Conservation (phyloP, 2,797 vertebrate species). For the Syngnathus acus region DNA sequence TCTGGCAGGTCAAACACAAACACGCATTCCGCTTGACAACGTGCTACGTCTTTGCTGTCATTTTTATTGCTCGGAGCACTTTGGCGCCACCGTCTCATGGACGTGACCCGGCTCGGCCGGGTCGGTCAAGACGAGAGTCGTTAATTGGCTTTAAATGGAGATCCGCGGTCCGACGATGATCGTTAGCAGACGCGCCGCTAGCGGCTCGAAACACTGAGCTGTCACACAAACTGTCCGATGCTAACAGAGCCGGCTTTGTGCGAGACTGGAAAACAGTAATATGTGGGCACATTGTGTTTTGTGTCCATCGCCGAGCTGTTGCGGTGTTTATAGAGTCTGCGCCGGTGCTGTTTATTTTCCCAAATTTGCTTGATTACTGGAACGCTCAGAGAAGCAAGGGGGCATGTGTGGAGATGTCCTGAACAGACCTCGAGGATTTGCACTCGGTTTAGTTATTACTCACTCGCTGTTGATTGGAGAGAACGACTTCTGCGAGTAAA, state of each 20-base stretch:
- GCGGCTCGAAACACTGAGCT: not conserved
- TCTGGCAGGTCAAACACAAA: conserved; percentile 1
- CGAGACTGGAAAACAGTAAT: conserved; percentile 6
- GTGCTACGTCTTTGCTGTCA: not conserved
- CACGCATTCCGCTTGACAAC: not conserved
- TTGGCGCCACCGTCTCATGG: not conserved
- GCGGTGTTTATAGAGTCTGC: conserved; percentile 3
- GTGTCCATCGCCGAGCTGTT: conserved; percentile 7
- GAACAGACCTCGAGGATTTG: not conserved
- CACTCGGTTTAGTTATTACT: not conserved
- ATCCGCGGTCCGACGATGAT: not conserved
- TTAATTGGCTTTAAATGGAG: conserved; percentile 1
- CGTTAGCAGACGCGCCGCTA: not conserved
- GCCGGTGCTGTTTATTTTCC: conserved; percentile 3
- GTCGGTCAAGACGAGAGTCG: not conserved
- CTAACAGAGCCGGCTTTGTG: conserved; percentile 4
- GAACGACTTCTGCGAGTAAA: not conserved
- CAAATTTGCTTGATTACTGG: conserved; percentile 10
- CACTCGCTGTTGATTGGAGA: not conserved
- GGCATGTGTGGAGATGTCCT: conserved; percentile 6
- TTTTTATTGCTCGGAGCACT: conserved; percentile 1
- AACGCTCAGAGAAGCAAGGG: not conserved
- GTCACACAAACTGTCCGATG: not conserved
- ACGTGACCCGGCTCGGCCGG: not conserved
- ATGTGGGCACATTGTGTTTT: conserved; percentile 9